Evolutionary conservation across 1,140 invertebrate genomes (phyloP), one percentile per base, ranked within the genome.

Genomic region (Spodoptera frugiperda): DNA sequence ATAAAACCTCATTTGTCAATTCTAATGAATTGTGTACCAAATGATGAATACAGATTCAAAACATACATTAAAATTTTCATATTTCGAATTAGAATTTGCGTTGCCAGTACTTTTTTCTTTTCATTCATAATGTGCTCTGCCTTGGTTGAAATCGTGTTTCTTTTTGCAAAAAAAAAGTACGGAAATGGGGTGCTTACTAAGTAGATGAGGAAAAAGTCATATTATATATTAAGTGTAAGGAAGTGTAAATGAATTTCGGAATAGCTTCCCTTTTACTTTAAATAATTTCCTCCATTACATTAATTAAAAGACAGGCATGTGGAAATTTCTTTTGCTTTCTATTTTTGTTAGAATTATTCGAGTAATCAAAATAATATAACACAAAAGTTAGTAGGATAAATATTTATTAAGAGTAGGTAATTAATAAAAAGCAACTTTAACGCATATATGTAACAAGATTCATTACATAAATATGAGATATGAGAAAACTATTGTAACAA

Each of bases 1-100:
- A 57, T 57, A 54, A 44, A 57, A 72, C 15, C 51, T 71, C 33
- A 55, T 46, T 71, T 44, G 15, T 46, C 33, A 70, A 30, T 15
- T 55, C 51, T 44, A 17, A 44, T 46, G 51, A 46, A 44, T 44
- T 39, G 53, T 71, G 6, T 44, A 39, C 21, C 14, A 55, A 53
- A 71, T 39, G 6, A 44, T 71, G 33, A 39, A 44, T 55, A 71
- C 9, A 19, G 15, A 33, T 19, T 54, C 63, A 15, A 61, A 61
- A 61, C 25, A 61, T 39, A 39, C 25, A 59, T 59, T 11, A n/a
- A 33, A 39, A 61, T 61, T 33, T 39, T 61, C 6, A 61, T 59
- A 33, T 33, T 59, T 19, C 2, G 9, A 8, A 39, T 61, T 61
- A 15, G 33, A 39, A 61, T 14, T 57, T 17, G n/a, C 15, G 1